Evolutionary conservation across 2,888 invertebrate species (phyloP).

Genomic region (Lasioglossum villosulum): DNA sequence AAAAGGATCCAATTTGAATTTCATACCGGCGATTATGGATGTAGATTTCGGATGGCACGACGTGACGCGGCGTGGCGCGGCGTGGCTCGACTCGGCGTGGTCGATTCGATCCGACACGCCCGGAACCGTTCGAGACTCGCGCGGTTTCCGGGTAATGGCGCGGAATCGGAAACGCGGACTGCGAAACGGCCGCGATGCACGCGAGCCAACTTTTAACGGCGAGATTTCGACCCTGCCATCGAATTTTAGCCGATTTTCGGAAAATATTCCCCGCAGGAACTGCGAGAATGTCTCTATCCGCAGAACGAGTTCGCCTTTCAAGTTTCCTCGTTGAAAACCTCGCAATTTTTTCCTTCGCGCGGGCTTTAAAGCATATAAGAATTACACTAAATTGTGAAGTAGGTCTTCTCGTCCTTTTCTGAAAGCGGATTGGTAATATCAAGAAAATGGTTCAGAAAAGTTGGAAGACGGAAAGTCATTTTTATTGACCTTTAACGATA

Average conservation of each 20-base stretch:
- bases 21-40: slow-evolving; percentile 62
- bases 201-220: neutral
- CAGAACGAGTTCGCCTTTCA: neutral
- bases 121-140: neutral
- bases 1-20: slow-evolving; percentile 60
- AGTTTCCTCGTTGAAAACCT: neutral
- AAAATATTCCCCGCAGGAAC: neutral
- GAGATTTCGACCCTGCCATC: neutral
- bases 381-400: neutral
- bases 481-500: too few species aligned
- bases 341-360: neutral
- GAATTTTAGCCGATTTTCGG: neutral
- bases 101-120: neutral
- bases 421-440: neutral
- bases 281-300: neutral
- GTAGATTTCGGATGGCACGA: slow-evolving; percentile 42
- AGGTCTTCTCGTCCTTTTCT: neutral
- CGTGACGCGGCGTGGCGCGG: slow-evolving; percentile 18
- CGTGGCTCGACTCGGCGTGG: neutral
- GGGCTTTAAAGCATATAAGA: too few species aligned
- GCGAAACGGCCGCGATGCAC: neutral
- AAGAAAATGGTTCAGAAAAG: too few species aligned
- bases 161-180: neutral
- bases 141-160: neutral
- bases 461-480: too few species aligned